These are phyloP conservation scores for Murina feae DNA, from an alignment of 2,113 vertebrate genomes.

Conservation along the genomic window DNA sequence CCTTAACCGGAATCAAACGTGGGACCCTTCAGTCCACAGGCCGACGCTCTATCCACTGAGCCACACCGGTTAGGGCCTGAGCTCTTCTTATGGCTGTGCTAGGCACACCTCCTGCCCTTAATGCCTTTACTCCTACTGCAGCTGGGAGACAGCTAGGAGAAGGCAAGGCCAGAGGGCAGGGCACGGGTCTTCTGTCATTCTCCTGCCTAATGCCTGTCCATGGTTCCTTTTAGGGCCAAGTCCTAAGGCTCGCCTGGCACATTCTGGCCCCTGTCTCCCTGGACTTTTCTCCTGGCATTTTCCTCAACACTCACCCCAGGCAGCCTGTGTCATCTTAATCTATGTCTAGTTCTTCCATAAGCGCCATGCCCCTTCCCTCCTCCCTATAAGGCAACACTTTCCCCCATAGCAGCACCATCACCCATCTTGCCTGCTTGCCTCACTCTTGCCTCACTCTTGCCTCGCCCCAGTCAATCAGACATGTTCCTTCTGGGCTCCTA, in stretches of 20 bases:
- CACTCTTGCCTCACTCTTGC: not conserved
- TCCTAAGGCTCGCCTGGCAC: not conserved
- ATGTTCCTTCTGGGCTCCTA: fast-evolving
- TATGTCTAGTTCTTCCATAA: not conserved
- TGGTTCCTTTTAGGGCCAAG: not conserved
- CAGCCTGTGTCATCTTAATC: not conserved
- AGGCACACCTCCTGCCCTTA: not conserved
- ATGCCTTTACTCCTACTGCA: not conserved
- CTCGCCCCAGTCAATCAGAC: not conserved
- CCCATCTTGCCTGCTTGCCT: not conserved
- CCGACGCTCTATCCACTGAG: too few relatives aligned
- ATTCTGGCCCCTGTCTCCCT: not conserved
- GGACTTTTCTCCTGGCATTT: not conserved
- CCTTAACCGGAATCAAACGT: too few relatives aligned
- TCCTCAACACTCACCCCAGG: not conserved
- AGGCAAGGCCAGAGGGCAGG: not conserved
- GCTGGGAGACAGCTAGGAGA: not conserved
- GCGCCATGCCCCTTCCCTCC: not conserved
- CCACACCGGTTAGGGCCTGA: too few relatives aligned
- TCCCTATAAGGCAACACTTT: not conserved
- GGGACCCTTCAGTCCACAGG: too few relatives aligned
- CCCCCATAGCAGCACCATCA: not conserved
- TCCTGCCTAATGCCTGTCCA: not conserved
- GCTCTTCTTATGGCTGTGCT: not conserved
- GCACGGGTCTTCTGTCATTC: not conserved